Evolutionary conservation across 2,797 vertebrate genomes (phyloP), one percentile per base, ranked within the genome.

Genomic region (Moxostoma hubbsi): DNA sequence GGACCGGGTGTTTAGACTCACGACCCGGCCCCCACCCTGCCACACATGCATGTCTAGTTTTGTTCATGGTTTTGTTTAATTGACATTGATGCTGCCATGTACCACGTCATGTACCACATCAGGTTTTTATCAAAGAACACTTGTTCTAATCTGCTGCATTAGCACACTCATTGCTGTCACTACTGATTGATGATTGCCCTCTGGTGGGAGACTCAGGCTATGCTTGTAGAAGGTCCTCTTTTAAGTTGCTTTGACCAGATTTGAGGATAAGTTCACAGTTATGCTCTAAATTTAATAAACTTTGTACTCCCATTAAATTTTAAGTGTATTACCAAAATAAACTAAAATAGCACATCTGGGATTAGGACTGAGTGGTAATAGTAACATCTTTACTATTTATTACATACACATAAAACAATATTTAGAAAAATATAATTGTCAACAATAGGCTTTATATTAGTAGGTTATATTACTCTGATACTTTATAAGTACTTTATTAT

Each of bases 141-240:
- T 54, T 72, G 43, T 12, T 72, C 0, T 7, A 53, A 62, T 12
- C 9, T 54, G 9, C 6, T 50, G 57, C 2, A 64, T 24, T 47
- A 12, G 10, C 46, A 1, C 10, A 61, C 62, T 50, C 45, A 47
- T n/a, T n/a, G 64, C 47, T 72, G 69, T 62, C 59, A 76, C 75
- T 77, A 45, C 13, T 85, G 76, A 85, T 68, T 75, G 87, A 90
- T 86, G 89, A 91, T 66, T 88, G 73, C 90, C 91, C 92, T 90
- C 92, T 93, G 87, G 85, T 93, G 93, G 89, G 79, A 0, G 5
- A 8, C 4, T 12, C 1, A 1, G 8, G 18, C 69, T 75, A 84
- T 61, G 65, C 77, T 16, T 65, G 7, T 8, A 55, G 45, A 36
- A 45, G 11, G 10, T 1, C 72, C 64, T 54, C 43, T 68, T n/a